Base-by-base conservation (phyloP, 2,888 invertebrate species). In the Exephanes ischioxanthus region DNA sequence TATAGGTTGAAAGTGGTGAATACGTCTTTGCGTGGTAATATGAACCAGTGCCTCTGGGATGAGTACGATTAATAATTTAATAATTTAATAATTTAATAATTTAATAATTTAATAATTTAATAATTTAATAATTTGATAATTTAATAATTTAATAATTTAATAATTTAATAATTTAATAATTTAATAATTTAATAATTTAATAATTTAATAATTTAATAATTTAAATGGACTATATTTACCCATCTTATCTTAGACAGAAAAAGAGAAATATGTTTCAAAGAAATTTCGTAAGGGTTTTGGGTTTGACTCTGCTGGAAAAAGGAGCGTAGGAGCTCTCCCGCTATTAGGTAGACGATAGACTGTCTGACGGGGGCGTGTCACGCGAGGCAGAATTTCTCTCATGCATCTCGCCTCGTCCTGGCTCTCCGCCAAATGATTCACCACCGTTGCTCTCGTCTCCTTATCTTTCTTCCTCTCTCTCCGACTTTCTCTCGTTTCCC, bases 351-450 rank as follows among this genome's bases (percentile, higher is more conserved):
- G 48, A 72, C 63, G 79, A 71, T 71, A 70, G 63, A 78, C 80
- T 26, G 77, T 75, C 84, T 73, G 75, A 75, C 78, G 84, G 77
- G 77, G 78, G 78, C 80, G 86, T 81, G 83, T 86, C 85, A 80
- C 63, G 73, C 22, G 41, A 82, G 37, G 11, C 76, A 72, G 37
- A 61, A 80, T 85, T 80, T 85, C 80, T 83, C 85, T 80, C 79
- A 66, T 80, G 83, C 83, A 70, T 85, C 79, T 83, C 79, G 26
- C 53, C 41, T 6, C 37, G 58, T 83, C 67, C 67, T 83, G 85
- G 85, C 82, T 55, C 48, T 71, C 19, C 51, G 82, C 85, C 85
- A 85, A 85, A 85, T 85, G 85, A 85, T 85, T 85, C 85, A 85
- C 76, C 83, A 14, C 55, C 76, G 53, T 70, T 41, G 22, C 70